These are phyloP conservation scores for Brachyistius frenatus DNA, from an alignment of 2,113 vertebrate genomes.

Conservation along the genomic window DNA sequence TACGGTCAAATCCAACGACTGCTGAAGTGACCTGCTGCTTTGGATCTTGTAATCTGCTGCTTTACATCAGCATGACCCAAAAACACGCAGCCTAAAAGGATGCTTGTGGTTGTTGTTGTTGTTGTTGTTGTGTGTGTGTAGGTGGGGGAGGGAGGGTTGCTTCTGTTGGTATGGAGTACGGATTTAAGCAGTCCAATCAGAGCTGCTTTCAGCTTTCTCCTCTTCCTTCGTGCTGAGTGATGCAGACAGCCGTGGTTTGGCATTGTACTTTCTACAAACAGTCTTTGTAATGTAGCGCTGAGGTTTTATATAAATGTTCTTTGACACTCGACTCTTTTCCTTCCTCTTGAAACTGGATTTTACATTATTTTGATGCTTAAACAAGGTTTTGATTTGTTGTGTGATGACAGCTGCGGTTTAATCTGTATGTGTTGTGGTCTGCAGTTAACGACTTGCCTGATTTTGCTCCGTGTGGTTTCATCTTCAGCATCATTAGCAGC, in stretches of 20 bases:
- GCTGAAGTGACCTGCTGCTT: slow-evolving; percentile 45
- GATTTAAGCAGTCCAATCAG: slow-evolving; percentile 22
- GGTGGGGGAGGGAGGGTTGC: slow-evolving; percentile 17
- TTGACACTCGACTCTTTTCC: background rate
- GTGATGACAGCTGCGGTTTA: slow-evolving; percentile 1
- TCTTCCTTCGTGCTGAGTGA: slow-evolving; percentile 14
- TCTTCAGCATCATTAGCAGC: slow-evolving; percentile 33
- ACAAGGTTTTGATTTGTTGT: slow-evolving; percentile 18
- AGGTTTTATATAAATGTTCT: slow-evolving; percentile 1
- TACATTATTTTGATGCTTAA: background rate
- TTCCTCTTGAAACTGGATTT: background rate
- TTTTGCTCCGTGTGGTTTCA: slow-evolving; percentile 6
- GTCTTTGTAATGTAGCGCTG: background rate
- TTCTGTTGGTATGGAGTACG: background rate
- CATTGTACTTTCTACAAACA: background rate
- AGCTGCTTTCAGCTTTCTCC: slow-evolving; percentile 1
- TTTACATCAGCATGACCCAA: slow-evolving; percentile 61
- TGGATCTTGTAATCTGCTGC: slow-evolving; percentile 64
- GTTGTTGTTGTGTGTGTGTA: background rate
- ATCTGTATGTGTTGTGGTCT: slow-evolving; percentile 12
- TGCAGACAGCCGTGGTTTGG: slow-evolving; percentile 19
- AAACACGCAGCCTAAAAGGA: slow-evolving; percentile 22
- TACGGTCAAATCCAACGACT: slow-evolving; percentile 24
- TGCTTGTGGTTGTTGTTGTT: background rate
- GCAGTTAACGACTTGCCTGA: slow-evolving; percentile 27